phyloP scores from a whole-genome alignment of 2,888 invertebrate species.

The Leptogaster cylindrica region DNA sequence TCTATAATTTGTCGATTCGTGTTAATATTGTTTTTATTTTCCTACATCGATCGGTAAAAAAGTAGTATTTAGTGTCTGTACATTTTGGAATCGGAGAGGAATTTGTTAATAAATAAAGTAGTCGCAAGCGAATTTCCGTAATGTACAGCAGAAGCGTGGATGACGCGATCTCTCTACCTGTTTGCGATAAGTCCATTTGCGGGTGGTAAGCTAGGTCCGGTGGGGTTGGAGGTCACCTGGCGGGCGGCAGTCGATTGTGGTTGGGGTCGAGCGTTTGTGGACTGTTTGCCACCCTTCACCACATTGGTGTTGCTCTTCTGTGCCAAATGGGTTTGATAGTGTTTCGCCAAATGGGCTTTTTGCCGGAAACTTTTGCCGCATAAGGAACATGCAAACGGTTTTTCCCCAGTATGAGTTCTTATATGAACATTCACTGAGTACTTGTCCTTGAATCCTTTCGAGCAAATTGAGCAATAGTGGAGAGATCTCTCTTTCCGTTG shows the following conservation, averaged over 20 bases:
- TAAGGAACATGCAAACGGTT: slow-evolving; percentile 92
- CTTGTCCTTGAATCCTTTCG: slow-evolving; percentile 92
- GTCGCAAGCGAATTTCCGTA: background rate
- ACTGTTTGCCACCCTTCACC: slow-evolving; percentile 63
- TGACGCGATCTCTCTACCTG: slow-evolving; percentile 53
- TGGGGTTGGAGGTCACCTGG: slow-evolving; percentile 33
- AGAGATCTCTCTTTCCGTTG: slow-evolving; percentile 84
- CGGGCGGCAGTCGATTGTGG: background rate
- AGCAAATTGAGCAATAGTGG: slow-evolving; percentile 92
- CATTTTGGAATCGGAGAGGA: background rate
- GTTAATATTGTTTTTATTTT: background rate
- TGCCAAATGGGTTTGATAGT: slow-evolving; percentile 91
- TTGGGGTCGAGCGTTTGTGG: slow-evolving; percentile 38
- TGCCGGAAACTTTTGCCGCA: slow-evolving; percentile 94
- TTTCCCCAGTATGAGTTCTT: slow-evolving; percentile 96
- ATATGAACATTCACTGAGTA: slow-evolving; percentile 98
- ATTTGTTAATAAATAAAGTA: slow-evolving; percentile 5
- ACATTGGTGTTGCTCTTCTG: slow-evolving; percentile 76
- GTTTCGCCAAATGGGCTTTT: slow-evolving; percentile 90
- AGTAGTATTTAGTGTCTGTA: no score
- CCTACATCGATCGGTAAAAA: no score
- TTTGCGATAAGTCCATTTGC: slow-evolving; percentile 59
- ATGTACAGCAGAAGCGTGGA: background rate
- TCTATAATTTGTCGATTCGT: background rate
- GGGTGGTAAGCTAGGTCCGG: slow-evolving; percentile 54